Evolutionary conservation across 1,140 invertebrate genomes (phyloP).

Genomic region (Heliconius eleuchia): DNA sequence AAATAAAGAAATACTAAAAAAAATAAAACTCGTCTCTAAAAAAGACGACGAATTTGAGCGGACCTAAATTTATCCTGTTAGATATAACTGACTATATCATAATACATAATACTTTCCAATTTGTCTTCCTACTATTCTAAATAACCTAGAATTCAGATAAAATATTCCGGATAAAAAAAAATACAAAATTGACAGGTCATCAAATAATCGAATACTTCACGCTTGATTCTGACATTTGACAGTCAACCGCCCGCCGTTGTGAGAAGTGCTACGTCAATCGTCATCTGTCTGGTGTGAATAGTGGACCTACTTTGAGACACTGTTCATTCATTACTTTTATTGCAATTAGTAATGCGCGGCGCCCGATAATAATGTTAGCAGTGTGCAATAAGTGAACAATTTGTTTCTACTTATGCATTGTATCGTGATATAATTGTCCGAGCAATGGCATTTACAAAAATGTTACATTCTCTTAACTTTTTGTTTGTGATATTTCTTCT

Average conservation of each 20-base stretch:
- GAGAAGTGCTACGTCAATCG: background rate
- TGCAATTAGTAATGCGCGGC: background rate
- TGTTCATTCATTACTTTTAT: slow-evolving; percentile 21
- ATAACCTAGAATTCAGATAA: background rate
- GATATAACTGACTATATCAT: too few species aligned
- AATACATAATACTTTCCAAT: too few species aligned
- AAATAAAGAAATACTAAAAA: too few species aligned
- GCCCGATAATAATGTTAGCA: slow-evolving; percentile 18
- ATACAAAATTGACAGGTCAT: background rate
- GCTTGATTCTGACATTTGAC: background rate
- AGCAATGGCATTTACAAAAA: slow-evolving; percentile 35
- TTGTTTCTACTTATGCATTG: background rate
- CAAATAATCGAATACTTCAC: background rate
- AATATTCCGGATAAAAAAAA: background rate
- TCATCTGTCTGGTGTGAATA: slow-evolving; percentile 1
- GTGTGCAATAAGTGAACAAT: slow-evolving; percentile 19
- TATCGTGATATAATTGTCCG: background rate
- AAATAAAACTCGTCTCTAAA: too few species aligned
- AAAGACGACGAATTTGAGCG: too few species aligned
- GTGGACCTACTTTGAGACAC: background rate
- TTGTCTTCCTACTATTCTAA: too few species aligned
- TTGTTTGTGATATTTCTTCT: slow-evolving; percentile 58
- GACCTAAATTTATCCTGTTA: too few species aligned
- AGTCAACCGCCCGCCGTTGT: background rate
- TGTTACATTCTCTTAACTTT: slow-evolving; percentile 45